Evolutionary conservation across 1,140 invertebrate species (phyloP).

Genomic region (Aphelinus atriplicis): DNA sequence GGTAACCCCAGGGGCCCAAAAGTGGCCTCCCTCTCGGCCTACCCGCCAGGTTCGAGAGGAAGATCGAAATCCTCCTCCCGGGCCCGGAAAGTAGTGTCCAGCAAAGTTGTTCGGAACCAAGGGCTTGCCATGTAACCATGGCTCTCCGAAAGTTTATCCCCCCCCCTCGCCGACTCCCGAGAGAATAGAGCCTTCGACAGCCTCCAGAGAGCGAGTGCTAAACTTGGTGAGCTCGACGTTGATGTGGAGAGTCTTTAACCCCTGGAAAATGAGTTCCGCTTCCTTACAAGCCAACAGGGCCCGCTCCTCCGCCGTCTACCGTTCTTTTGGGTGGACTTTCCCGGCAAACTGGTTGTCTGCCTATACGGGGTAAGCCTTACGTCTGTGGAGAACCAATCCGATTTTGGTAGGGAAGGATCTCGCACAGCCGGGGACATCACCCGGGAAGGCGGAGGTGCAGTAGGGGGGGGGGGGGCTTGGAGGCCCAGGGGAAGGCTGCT

Average conservation of each 20-base stretch:
- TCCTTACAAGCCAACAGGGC: slow-evolving; percentile 33
- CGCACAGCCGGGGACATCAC: slow-evolving; percentile 30
- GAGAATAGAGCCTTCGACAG: slow-evolving; percentile 42
- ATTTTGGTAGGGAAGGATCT: slow-evolving; percentile 15
- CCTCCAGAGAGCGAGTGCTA: slow-evolving; percentile 28
- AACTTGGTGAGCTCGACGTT: slow-evolving; percentile 15
- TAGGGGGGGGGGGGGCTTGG: too few species aligned
- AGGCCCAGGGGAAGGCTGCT: background rate
- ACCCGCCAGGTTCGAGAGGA: too few species aligned
- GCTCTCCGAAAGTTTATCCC: too few species aligned
- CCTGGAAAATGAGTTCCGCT: slow-evolving; percentile 8
- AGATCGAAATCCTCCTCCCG: too few species aligned
- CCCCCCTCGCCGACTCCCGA: too few species aligned
- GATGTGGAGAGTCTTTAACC: background rate
- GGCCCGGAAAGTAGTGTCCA: too few species aligned
- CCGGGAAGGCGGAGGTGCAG: background rate
- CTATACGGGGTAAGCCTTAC: slow-evolving; percentile 38
- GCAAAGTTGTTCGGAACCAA: too few species aligned
- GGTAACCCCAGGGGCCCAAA: background rate
- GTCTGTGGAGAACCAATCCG: slow-evolving; percentile 41
- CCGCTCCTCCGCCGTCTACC: slow-evolving; percentile 36
- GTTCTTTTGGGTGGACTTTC: background rate
- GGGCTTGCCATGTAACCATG: too few species aligned
- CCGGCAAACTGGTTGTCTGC: slow-evolving; percentile 16
- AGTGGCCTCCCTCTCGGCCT: background rate